Base-by-base conservation (phyloP, 30 jellyfish, hydroid and myxozoan species). In the Hydractinia symbiolongicarpus region DNA sequence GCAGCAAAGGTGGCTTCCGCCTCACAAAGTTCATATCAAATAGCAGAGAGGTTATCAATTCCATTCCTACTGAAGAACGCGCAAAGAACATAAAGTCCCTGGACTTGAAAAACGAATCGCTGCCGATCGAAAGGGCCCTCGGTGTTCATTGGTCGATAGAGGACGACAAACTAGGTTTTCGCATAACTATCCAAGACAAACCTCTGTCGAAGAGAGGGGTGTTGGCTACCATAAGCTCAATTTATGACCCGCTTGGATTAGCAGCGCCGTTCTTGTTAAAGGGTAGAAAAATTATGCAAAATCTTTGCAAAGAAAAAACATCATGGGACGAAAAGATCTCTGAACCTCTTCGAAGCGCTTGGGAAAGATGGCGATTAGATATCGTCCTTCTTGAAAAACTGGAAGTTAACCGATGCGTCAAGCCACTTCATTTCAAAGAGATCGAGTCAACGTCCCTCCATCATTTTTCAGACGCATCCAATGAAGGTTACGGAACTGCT, bases 151-250 rank as follows among this genome's bases (percentile, higher is more conserved):
- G 44, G 44, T 30, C 44, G 44, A 30, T 30, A 30, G 44, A 30
- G 44, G 44, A 30, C 44, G 44, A 30, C 44, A 30, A 30, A 30
- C 44, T 30, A 30, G 44, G 44, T 30, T 30, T 30, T 30, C 44
- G 44, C 44, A 30, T 30, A 30, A 30, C 81, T 1, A n/a, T 55
- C 40, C 49, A 62, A 21, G 81, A 64, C 53, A 21, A 50, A 79
- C 87, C 87, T 21, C 80, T 54, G 19, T 66, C 83, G 20, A 55
- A 77, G 61, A 60, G 88, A 17, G 88, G 83, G 61, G 17, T 81
- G 8, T 54, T 66, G 7, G 81, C 88, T 21, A 81, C 88, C n/a
- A 57, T 68, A 7, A 68, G 89, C 76, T 81, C 88, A 53, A 4
- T 67, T 9, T 52, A 62, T 21, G 89, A 82, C 73, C 44, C 44